Conservation (phyloP, 2,113 vertebrate species). For the Dasyornis broadbenti region DNA sequence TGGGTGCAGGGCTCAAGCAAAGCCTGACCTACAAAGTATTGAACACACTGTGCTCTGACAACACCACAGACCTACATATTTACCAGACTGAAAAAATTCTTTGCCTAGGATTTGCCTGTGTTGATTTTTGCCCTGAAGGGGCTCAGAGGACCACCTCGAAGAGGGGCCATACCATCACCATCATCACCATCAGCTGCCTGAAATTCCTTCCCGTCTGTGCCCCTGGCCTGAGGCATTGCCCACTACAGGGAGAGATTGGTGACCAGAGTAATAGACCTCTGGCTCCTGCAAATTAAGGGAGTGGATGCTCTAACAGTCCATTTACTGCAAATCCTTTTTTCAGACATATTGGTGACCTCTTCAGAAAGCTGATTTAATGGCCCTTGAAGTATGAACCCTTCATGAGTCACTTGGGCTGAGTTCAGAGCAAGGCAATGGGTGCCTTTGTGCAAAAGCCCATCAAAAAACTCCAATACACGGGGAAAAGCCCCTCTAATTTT, state of each 20-base stretch:
- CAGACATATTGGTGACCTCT: neutral
- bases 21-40: neutral
- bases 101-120: neutral
- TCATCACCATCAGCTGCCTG: neutral
- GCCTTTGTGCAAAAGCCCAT: neutral
- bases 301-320: neutral
- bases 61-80: neutral
- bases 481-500: neutral
- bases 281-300: neutral
- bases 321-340: neutral
- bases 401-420: neutral
- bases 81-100: slow-evolving; percentile 32
- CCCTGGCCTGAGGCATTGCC: neutral
- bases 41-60: neutral
- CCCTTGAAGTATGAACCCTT: neutral
- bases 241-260: neutral
- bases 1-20: neutral
- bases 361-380: neutral
- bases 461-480: neutral
- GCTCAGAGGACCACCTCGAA: neutral
- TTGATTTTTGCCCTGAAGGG: neutral
- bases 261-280: neutral
- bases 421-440: neutral
- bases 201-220: slow-evolving; percentile 5
- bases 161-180: neutral